Base-by-base conservation (phyloP, 2,888 invertebrate genomes). In the Helicoverpa assulta region DNA sequence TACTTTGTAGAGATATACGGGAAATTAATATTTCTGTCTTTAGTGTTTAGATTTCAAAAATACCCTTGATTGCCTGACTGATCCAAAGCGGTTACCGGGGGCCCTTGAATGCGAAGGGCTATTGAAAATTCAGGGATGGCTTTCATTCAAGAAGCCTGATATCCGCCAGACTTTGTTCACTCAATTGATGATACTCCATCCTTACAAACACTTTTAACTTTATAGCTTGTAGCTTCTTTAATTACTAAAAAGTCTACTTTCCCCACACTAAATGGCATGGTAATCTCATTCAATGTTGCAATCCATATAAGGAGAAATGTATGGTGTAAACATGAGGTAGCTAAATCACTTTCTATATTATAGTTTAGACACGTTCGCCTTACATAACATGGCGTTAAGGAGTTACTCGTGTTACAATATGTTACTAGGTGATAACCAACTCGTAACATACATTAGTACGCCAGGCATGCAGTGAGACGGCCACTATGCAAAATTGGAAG, bases 371-470 rank as follows among this genome's bases (percentile, higher is more conserved):
- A 80, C 81, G 81, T 80, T 16, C 19, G 29, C 43, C 54, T 70
- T 70, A 70, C 58, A 65, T 76, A 67, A 78, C 33, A 52, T 61
- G 63, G 63, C 54, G 58, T 57, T 47, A 47, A 53, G 40, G 52
- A 58, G 61, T 68, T 76, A 79, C 26, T 43, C n/a, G 54, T 70
- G 57, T 77, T 76, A 77, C 67, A 80, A 76, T 76, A 61, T 65
- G 81, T 70, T 78, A 80, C 67, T 80, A 29, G 64, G 76, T 70
- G 81, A 76, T 77, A 60, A 59, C 55, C 51, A 21, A 53, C 16
- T 53, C 26, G 53, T 59, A 19, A 65, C 65, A 59, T 59, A 55
- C 59, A 29, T 60, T 52, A 57, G 21, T 60, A 14, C 0, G 40
- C 40, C 40, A 55, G 67, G 54, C 60, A 57, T 53, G 74, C 14